These are phyloP conservation scores for Melanocharis versteri DNA, from an alignment of 2,113 vertebrate genomes.

Conservation along the genomic window DNA sequence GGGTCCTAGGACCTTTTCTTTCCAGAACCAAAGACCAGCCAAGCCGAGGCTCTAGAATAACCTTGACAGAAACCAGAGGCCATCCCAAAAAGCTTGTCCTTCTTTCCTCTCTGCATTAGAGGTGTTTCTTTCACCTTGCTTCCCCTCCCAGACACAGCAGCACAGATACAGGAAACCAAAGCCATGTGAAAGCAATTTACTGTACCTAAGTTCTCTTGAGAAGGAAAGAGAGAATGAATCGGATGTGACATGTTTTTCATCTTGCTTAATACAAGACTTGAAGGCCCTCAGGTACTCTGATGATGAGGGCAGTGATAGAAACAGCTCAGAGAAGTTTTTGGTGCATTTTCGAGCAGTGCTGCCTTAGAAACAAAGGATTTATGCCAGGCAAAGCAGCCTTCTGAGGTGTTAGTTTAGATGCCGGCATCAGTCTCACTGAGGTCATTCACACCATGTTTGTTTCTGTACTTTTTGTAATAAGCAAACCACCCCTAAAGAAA, in stretches of 20 bases:
- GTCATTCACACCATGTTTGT: neutral
- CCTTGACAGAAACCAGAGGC: neutral
- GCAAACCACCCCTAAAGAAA: neutral
- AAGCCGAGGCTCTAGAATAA: neutral
- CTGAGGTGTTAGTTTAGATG: neutral
- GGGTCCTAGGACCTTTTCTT: neutral
- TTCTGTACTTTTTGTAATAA: neutral
- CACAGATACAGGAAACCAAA: neutral
- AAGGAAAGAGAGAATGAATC: neutral
- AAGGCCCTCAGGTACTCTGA: neutral
- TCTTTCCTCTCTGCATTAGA: neutral
- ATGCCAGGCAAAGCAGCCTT: neutral
- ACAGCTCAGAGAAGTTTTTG: neutral
- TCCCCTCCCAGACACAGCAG: neutral
- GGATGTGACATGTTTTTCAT: neutral
- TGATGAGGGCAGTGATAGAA: neutral
- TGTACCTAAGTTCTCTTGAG: neutral
- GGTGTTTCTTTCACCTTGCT: neutral
- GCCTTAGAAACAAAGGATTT: neutral
- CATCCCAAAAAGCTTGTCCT: neutral
- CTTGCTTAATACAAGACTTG: neutral
- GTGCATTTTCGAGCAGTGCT: neutral
- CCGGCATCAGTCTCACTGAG: rapidly evolving
- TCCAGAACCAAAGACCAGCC: neutral
- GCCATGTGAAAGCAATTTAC: neutral